Conservation (phyloP, 1,140 invertebrate species). For the Eumeta japonica region DNA sequence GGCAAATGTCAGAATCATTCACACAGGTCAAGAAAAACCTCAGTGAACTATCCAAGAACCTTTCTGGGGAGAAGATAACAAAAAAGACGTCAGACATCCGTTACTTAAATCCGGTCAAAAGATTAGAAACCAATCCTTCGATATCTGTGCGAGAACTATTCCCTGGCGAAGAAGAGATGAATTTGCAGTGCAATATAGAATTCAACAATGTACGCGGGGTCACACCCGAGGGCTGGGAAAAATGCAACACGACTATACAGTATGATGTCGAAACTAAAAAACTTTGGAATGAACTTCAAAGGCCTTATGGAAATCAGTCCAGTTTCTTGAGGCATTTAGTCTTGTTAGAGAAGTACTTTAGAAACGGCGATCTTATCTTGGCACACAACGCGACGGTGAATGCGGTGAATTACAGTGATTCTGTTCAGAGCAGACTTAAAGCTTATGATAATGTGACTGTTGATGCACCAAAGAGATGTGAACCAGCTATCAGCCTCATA, state of each 20-base stretch:
- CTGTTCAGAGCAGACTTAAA: slow-evolving; percentile 73
- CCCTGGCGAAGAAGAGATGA: slow-evolving; percentile 77
- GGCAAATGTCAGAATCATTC: slow-evolving; percentile 53
- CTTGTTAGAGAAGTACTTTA: slow-evolving; percentile 77
- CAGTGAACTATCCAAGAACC: slow-evolving; percentile 48
- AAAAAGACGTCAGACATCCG: slow-evolving; percentile 35
- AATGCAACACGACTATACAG: slow-evolving; percentile 73
- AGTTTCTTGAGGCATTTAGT: slow-evolving; percentile 79
- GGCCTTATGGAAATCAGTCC: slow-evolving; percentile 81
- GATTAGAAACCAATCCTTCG: slow-evolving; percentile 72
- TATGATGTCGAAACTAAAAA: slow-evolving; percentile 78
- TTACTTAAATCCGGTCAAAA: slow-evolving; percentile 50
- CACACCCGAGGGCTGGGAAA: slow-evolving; percentile 79
- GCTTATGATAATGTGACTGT: slow-evolving; percentile 67
- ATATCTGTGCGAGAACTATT: slow-evolving; percentile 77
- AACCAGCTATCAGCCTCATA: slow-evolving; percentile 32
- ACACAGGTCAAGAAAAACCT: slow-evolving; percentile 53
- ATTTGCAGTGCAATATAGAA: slow-evolving; percentile 70
- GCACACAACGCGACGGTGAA: slow-evolving; percentile 71
- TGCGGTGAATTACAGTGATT: slow-evolving; percentile 74
- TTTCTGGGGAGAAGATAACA: slow-evolving; percentile 33
- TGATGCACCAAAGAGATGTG: slow-evolving; percentile 23
- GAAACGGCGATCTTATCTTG: slow-evolving; percentile 72
- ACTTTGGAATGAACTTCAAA: slow-evolving; percentile 76
- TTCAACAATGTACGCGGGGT: slow-evolving; percentile 66